Conservation (phyloP, 2,113 vertebrate genomes). For the Poeciliopsis prolifica region DNA sequence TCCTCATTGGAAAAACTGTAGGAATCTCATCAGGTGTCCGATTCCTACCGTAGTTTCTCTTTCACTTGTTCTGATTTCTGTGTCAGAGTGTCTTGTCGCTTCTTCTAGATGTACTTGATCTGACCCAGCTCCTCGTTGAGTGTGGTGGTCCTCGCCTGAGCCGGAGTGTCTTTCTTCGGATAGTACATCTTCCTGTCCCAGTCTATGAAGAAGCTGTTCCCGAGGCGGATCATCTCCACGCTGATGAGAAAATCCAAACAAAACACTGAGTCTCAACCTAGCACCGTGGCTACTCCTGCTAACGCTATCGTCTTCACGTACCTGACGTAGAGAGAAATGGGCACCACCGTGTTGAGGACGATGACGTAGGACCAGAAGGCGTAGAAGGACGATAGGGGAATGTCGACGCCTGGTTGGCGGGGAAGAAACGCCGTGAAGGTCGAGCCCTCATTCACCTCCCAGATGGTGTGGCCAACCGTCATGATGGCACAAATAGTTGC, state of each 20-base stretch:
- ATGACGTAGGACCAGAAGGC: constrained; percentile 97
- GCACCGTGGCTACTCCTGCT: not conserved
- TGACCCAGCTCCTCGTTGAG: constrained; percentile 97
- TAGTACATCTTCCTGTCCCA: constrained; percentile 98
- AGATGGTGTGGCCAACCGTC: constrained; percentile 88
- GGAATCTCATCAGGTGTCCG: not conserved
- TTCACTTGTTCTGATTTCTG: no score
- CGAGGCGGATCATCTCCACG: constrained; percentile 94
- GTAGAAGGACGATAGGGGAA: constrained; percentile 82
- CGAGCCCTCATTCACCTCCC: constrained; percentile 85
- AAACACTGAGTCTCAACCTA: not conserved
- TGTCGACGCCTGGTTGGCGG: constrained; percentile 72
- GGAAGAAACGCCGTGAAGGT: constrained; percentile 88
- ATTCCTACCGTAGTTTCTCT: constrained; percentile 83
- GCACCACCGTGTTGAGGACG: constrained; percentile 94
- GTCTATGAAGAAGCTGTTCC: constrained; percentile 94
- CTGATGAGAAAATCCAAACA: constrained; percentile 59
- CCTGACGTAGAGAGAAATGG: constrained; percentile 98
- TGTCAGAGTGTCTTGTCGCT: constrained; percentile 97
- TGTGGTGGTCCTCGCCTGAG: constrained; percentile 92
- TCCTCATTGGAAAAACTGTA: not conserved
- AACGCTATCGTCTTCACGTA: constrained; percentile 9
- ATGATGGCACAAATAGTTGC: constrained; percentile 85
- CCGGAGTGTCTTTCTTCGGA: constrained; percentile 83
- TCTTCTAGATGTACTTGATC: constrained; percentile 95